Evolutionary conservation across 1,140 invertebrate genomes (phyloP), one percentile per base, ranked within the genome.

Genomic region (Mya arenaria): DNA sequence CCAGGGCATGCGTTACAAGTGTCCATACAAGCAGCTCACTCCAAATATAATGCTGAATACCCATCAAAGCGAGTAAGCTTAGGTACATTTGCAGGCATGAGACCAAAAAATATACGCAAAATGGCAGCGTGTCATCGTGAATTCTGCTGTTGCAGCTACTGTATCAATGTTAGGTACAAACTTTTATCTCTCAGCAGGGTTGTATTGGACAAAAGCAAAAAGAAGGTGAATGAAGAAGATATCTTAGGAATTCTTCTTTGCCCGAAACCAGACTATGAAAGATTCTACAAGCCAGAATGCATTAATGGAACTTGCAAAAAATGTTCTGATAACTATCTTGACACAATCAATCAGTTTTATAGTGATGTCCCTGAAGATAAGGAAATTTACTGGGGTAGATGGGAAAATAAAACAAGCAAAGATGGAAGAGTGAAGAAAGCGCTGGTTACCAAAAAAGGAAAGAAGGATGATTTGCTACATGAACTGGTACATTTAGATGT

Each of bases 1-100:
- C 52, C 62, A 48, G 75, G 60, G 4, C 68, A 66, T 68, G 60
- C 48, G 4, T 37, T 78, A 34, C 75, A 78, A 60, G 60, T 66
- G 39, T 66, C 60, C 4, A 56, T 77, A 25, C 30, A 55, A 23
- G 3, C 39, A n/a, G 75, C 75, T 1, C n/a, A 65, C 30, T 17
- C 19, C 19, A 65, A 65, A 30, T 65, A n/a, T n/a, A n/a, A n/a
- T n/a, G n/a, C n/a, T n/a, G n/a, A n/a, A n/a, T n/a, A n/a, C n/a
- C n/a, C n/a, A 23, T 32, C 30, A 6, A 17, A 30, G 30, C 19
- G 30, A 65, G 62, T 65, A 65, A 65, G 62, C 10, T 30, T 65
- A 17, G 30, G 62, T 65, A 65, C 19, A 30, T 32, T 65, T 65
- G 62, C 62, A 15, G 19, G 28, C 19, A 17, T 65, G 8, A 65